A percentile compares a stretch with the other conserved stretches of the same genome.
phyloP scores from a whole-genome alignment of 2,113 vertebrate species.

The Apus apus region DNA sequence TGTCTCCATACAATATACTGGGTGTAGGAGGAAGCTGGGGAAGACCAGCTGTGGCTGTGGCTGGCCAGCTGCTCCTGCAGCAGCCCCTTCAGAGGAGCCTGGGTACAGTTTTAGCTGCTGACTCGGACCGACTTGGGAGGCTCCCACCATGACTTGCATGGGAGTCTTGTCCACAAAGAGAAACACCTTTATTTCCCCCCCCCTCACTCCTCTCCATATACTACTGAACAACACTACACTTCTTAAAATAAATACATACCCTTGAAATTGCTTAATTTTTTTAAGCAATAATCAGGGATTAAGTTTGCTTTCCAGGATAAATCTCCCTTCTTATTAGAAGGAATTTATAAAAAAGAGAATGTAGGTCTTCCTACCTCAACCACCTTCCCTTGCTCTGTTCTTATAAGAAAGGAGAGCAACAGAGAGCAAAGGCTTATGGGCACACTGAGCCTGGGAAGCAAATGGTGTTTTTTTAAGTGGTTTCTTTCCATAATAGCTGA shows the following conservation, averaged over 20 bases:
- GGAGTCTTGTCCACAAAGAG: neutral
- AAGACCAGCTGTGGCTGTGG: neutral
- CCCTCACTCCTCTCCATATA: neutral
- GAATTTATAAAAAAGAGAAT: neutral
- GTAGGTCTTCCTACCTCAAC: neutral
- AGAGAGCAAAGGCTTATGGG: neutral
- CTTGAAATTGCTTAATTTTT: neutral
- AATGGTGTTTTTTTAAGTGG: neutral
- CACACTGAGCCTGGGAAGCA: neutral
- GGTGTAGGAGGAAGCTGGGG: neutral
- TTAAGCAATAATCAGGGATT: neutral
- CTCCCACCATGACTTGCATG: neutral
- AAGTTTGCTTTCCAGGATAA: neutral
- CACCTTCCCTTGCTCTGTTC: neutral
- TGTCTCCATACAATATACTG: neutral
- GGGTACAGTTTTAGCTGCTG: neutral
- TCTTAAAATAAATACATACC: neutral
- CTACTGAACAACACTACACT: neutral
- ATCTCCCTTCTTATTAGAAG: neutral
- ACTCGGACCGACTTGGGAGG: neutral
- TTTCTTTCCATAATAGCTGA: neutral
- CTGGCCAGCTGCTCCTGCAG: neutral
- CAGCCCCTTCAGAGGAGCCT: fast-evolving
- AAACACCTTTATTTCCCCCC: neutral
- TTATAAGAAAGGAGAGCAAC: neutral